These are phyloP conservation scores for Monopis laevigella DNA, from an alignment of 2,888 invertebrate genomes.

Conservation along the genomic window DNA sequence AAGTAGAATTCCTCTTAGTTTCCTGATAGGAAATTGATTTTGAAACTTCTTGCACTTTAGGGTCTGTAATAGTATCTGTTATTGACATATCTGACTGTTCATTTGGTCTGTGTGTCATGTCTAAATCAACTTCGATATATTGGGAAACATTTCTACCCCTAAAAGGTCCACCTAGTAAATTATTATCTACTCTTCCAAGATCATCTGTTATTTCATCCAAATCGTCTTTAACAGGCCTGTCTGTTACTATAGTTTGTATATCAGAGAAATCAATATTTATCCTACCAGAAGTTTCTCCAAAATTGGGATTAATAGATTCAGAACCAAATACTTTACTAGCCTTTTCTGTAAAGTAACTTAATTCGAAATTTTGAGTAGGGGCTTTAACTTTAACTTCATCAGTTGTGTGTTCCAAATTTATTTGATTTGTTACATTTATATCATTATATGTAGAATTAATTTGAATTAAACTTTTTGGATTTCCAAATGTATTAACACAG, in stretches of 20 bases:
- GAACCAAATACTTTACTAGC: constrained; percentile 39
- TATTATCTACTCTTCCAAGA: constrained; percentile 30
- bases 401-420: constrained; percentile 27
- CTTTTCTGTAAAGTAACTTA: constrained; percentile 38
- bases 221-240: constrained; percentile 30
- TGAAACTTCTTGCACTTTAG: constrained; percentile 37
- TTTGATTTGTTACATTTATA: constrained; percentile 33
- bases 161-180: constrained; percentile 27
- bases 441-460: constrained; percentile 31
- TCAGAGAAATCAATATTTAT: constrained; percentile 45
- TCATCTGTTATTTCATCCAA: constrained; percentile 34
- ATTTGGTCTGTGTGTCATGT: constrained; percentile 33
- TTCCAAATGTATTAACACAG: constrained; percentile 22
- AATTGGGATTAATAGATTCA: constrained; percentile 30
- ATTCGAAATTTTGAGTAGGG: constrained; percentile 36
- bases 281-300: constrained; percentile 35
- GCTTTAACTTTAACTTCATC: constrained; percentile 29
- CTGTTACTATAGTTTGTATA: constrained; percentile 26
- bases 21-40: constrained; percentile 21
- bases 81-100: constrained; percentile 49
- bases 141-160: constrained; percentile 32
- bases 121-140: constrained; percentile 48
- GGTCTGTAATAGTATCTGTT: constrained; percentile 41
- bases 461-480: constrained; percentile 19
- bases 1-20: constrained; percentile 23